Evolutionary conservation across 2,888 invertebrate genomes (phyloP).

Genomic region (Empis stercorea): DNA sequence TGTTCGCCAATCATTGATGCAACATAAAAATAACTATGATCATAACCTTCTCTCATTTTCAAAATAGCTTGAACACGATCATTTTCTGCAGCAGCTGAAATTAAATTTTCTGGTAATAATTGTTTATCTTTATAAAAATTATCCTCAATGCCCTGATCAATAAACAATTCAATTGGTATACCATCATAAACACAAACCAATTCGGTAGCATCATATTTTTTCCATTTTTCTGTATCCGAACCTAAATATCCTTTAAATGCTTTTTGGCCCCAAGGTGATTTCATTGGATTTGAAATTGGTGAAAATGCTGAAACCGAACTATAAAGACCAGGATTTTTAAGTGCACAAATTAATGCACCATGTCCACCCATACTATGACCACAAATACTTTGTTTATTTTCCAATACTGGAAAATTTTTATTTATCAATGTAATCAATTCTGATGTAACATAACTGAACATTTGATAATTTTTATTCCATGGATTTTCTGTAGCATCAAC

Average conservation of each 20-base stretch:
- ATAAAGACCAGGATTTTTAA: slow-evolving; percentile 83
- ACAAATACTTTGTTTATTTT: slow-evolving; percentile 58
- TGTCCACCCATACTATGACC: slow-evolving; percentile 98
- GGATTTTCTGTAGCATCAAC: slow-evolving; percentile 82
- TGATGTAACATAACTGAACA: slow-evolving; percentile 88
- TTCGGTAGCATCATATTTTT: slow-evolving; percentile 78
- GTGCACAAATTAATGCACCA: slow-evolving; percentile 79
- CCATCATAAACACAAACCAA: slow-evolving; percentile 72
- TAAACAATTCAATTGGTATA: slow-evolving; percentile 65
- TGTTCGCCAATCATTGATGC: slow-evolving; percentile 87
- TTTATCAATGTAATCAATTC: slow-evolving; percentile 68
- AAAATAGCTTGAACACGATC: slow-evolving; percentile 55
- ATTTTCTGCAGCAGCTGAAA: slow-evolving; percentile 35
- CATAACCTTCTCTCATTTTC: slow-evolving; percentile 72
- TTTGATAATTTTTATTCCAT: slow-evolving; percentile 85
- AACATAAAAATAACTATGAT: slow-evolving; percentile 91
- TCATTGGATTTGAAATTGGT: slow-evolving; percentile 80
- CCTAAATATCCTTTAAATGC: slow-evolving; percentile 74
- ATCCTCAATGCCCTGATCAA: slow-evolving; percentile 82
- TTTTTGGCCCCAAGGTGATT: slow-evolving; percentile 79
- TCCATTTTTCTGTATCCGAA: slow-evolving; percentile 51
- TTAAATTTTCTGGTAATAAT: slow-evolving; percentile 72
- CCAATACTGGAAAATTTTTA: slow-evolving; percentile 53
- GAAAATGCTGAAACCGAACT: slow-evolving; percentile 87
- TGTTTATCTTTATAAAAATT: slow-evolving; percentile 63